A percentile compares a stretch with the other conserved stretches of the same genome.
These are phyloP conservation scores for Rhingia campestris DNA, from an alignment of 2,888 invertebrate species.

Conservation along the genomic window DNA sequence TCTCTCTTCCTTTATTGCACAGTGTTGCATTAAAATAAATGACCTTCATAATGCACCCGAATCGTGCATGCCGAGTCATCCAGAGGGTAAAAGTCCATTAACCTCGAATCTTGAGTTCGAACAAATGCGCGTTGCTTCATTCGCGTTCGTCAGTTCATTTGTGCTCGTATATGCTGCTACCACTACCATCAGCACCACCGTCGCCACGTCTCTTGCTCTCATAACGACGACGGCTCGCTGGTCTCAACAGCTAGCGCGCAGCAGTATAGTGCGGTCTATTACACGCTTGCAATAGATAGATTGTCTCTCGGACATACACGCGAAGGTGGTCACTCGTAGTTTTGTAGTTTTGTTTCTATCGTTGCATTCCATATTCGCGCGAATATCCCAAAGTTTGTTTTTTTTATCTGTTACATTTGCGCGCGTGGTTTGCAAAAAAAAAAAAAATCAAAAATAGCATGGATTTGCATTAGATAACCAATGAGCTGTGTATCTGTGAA, in stretches of 20 bases:
- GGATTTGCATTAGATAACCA: conserved; percentile 68
- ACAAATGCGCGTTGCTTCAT: conserved; percentile 70
- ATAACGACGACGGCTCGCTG: background rate
- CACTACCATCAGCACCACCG: background rate
- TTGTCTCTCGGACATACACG: conserved; percentile 1
- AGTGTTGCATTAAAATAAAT: conserved; percentile 74
- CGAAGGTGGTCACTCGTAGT: conserved; percentile 59
- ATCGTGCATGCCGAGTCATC: conserved; percentile 73
- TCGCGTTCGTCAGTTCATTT: conserved; percentile 65
- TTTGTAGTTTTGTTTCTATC: conserved; percentile 66
- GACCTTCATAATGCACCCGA: conserved; percentile 74
- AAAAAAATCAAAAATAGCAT: background rate
- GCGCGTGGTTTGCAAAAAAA: conserved; percentile 51
- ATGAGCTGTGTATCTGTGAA: conserved; percentile 8
- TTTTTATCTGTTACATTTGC: conserved; percentile 29
- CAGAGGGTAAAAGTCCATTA: conserved; percentile 75
- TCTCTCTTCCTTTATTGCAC: conserved; percentile 34
- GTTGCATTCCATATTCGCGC: conserved; percentile 63
- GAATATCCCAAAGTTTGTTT: conserved; percentile 39
- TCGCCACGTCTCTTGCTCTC: conserved; percentile 4
- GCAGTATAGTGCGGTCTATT: conserved; percentile 15
- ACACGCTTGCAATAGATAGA: conserved; percentile 60
- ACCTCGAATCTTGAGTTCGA: conserved; percentile 73
- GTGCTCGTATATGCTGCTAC: background rate
- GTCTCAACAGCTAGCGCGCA: conserved; percentile 24